phyloP scores from a whole-genome alignment of 1,140 invertebrate species.

The Pachypsylla venusta region DNA sequence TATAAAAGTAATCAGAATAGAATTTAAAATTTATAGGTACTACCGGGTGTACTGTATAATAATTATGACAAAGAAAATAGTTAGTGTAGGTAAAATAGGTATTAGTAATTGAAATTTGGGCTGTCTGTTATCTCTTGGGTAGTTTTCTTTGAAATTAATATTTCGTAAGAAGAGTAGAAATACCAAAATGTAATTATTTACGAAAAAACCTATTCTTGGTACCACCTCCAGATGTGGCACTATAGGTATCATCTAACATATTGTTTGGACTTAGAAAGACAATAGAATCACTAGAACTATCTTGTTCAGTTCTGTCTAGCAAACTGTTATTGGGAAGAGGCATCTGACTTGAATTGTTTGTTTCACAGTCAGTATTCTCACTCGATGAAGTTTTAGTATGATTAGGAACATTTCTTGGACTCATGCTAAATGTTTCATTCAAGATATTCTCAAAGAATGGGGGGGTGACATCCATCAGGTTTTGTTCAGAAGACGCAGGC shows the following conservation, averaged over 20 bases:
- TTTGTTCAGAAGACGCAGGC: neutral
- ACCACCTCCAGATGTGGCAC: neutral
- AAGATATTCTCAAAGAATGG: neutral
- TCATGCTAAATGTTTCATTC: neutral
- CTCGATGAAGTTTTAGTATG: too few species aligned
- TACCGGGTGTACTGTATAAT: neutral
- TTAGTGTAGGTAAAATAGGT: too few species aligned
- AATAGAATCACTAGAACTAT: neutral
- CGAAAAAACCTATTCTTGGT: neutral
- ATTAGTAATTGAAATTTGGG: neutral
- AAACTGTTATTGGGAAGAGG: neutral
- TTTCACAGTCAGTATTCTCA: too few species aligned
- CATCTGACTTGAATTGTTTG: neutral
- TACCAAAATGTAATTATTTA: neutral
- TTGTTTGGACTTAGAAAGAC: neutral
- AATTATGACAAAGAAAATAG: neutral
- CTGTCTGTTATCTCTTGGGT: neutral
- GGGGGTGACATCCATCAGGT: neutral
- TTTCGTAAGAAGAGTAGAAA: neutral
- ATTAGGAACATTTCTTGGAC: neutral
- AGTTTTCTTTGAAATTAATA: too few species aligned
- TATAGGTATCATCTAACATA: neutral
- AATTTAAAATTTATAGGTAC: neutral
- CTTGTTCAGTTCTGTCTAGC: neutral
- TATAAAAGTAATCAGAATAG: neutral